Conservation (phyloP, 2,113 vertebrate genomes). For the Xyliphius kryptos region DNA sequence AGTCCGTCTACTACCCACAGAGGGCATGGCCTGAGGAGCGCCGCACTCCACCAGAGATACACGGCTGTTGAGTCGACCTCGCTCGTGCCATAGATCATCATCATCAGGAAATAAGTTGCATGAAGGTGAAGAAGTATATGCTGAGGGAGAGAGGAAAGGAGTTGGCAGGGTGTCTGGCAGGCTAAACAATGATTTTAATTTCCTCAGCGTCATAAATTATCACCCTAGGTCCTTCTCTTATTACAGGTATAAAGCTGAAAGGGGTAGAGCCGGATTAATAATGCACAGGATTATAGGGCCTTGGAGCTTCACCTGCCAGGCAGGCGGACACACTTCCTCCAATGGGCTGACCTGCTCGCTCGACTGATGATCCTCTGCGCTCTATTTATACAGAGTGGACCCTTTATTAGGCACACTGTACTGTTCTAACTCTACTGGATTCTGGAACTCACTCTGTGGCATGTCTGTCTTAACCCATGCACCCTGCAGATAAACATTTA, state of each 20-base stretch:
- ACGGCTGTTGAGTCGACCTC: slow-evolving; percentile 9
- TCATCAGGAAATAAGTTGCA: slow-evolving; percentile 36
- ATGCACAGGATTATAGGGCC: slow-evolving; percentile 39
- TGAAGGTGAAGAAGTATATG: slow-evolving; percentile 41
- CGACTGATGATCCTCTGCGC: neutral
- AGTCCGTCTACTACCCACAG: slow-evolving; percentile 20
- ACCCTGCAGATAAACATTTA: too few species aligned
- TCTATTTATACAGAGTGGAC: too few species aligned
- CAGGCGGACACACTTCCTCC: slow-evolving; percentile 17
- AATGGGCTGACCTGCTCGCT: slow-evolving; percentile 17
- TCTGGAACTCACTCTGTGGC: too few species aligned
- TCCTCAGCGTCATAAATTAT: slow-evolving; percentile 52
- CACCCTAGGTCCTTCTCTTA: slow-evolving; percentile 45
- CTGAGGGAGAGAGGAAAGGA: neutral
- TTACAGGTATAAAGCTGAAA: slow-evolving; percentile 52
- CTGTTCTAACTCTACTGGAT: too few species aligned
- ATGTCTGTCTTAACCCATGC: too few species aligned
- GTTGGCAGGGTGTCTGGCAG: slow-evolving; percentile 49
- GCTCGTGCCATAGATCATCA: slow-evolving; percentile 42
- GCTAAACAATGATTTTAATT: slow-evolving; percentile 54
- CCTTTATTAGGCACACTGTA: too few species aligned
- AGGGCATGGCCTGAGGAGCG: neutral
- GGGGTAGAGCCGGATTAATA: slow-evolving; percentile 48
- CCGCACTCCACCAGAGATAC: slow-evolving; percentile 9
- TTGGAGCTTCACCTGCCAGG: slow-evolving; percentile 35